A percentile compares a stretch with the other conserved stretches of the same genome.
Evolutionary conservation across 2,888 invertebrate species (phyloP).

Genomic region (Cylindroiulus punctatus): DNA sequence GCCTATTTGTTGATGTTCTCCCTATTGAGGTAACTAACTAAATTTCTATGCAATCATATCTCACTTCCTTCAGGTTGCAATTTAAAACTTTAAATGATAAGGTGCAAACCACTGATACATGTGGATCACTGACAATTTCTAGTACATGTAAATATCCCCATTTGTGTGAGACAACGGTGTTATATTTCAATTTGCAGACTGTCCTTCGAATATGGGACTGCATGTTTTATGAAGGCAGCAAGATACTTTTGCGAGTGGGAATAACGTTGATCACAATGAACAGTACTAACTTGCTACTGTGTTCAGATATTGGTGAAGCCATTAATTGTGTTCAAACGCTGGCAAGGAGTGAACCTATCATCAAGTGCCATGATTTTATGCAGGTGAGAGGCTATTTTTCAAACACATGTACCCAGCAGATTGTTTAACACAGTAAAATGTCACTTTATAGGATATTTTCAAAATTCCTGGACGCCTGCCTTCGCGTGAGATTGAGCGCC

Average conservation of each 20-base stretch:
- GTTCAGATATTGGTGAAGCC: constrained; percentile 82
- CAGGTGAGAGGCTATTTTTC: constrained; percentile 70
- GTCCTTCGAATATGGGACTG: constrained; percentile 96
- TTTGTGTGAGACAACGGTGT: background rate
- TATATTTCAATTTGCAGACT: constrained; percentile 70
- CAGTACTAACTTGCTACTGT: constrained; percentile 73
- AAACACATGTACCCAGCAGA: background rate
- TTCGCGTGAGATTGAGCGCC: constrained; percentile 70
- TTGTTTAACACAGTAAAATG: background rate
- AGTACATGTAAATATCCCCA: background rate
- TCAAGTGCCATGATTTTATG: constrained; percentile 90
- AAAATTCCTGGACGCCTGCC: constrained; percentile 82
- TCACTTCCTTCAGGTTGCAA: too few relatives aligned
- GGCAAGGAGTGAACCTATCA: constrained; percentile 78
- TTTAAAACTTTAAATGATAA: too few relatives aligned
- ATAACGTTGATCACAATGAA: constrained; percentile 77
- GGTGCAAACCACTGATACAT: too few relatives aligned
- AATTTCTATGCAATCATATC: too few relatives aligned
- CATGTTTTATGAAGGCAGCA: constrained; percentile 92
- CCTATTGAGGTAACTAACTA: constrained; percentile 78
- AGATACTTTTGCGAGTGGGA: constrained; percentile 89
- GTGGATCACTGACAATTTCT: too few relatives aligned
- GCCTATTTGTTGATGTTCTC: constrained; percentile 90
- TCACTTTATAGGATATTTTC: constrained; percentile 76
- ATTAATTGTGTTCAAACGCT: constrained; percentile 85